phyloP scores from a whole-genome alignment of 2,888 invertebrate genomes.

The Macroteleia sp. region DNA sequence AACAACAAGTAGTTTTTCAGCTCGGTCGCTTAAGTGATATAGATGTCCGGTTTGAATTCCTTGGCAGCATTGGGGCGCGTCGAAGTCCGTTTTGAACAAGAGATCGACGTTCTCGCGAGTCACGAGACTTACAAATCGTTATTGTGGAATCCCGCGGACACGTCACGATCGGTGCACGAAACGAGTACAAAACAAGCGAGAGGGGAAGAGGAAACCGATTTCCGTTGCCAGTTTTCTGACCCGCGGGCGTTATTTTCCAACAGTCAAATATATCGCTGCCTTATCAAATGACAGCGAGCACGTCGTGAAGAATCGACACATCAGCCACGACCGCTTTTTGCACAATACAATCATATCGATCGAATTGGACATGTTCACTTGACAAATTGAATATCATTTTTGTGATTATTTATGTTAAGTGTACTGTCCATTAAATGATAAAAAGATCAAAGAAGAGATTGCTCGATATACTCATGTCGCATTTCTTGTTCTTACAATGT shows the following conservation, averaged over 20 bases:
- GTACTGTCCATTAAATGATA: neutral
- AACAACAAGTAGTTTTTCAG: too few species aligned
- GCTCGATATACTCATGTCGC: too few species aligned
- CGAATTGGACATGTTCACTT: slow-evolving; percentile 10
- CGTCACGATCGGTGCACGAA: slow-evolving; percentile 40
- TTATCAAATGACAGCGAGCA: slow-evolving; percentile 32
- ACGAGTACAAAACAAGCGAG: slow-evolving; percentile 38
- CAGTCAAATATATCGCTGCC: too few species aligned
- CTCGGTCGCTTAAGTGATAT: slow-evolving; percentile 21
- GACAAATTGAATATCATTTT: slow-evolving; percentile 25
- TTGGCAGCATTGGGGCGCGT: slow-evolving; percentile 61
- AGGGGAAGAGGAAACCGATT: slow-evolving; percentile 14
- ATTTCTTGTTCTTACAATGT: too few species aligned
- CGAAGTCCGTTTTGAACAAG: slow-evolving; percentile 49
- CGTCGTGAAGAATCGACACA: slow-evolving; percentile 9
- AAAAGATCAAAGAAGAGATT: too few species aligned
- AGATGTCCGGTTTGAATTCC: slow-evolving; percentile 58
- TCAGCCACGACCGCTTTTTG: slow-evolving; percentile 20
- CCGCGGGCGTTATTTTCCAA: slow-evolving; percentile 35
- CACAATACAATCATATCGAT: neutral
- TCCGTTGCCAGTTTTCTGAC: slow-evolving; percentile 15
- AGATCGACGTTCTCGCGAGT: slow-evolving; percentile 61
- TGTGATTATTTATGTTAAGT: slow-evolving; percentile 1
- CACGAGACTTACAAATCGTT: slow-evolving; percentile 67
- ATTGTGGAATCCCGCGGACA: slow-evolving; percentile 51